A percentile compares a stretch with the other conserved stretches of the same genome.
Conservation (phyloP, 2,888 invertebrate genomes). For the Pseudococcus longispinus region DNA sequence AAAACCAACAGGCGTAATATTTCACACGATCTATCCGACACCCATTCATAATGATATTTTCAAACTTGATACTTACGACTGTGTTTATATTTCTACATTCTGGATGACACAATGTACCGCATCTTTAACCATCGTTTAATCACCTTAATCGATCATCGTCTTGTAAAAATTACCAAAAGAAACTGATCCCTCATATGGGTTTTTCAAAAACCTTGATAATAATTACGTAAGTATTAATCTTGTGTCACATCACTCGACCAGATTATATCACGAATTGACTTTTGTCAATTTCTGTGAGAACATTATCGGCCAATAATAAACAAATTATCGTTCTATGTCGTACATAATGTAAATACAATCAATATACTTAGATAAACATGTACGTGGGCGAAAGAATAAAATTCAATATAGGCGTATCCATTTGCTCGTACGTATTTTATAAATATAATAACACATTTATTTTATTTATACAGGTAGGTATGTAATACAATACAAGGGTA, state of each 20-base stretch:
- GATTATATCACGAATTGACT: slow-evolving; percentile 28
- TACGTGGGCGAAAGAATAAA: slow-evolving; percentile 45
- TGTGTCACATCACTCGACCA: slow-evolving; percentile 14
- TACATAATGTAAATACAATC: slow-evolving; percentile 13
- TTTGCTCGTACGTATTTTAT: slow-evolving; percentile 6
- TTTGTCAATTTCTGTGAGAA: slow-evolving; percentile 40
- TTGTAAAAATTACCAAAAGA: neutral
- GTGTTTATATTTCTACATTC: neutral
- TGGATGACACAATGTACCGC: neutral
- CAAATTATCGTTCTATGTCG: slow-evolving; percentile 22
- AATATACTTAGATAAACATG: neutral
- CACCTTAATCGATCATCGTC: neutral
- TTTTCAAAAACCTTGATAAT: slow-evolving; percentile 32
- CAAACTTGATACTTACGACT: too few relatives aligned
- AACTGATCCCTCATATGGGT: neutral
- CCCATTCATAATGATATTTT: neutral
- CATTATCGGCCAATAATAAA: slow-evolving; percentile 37
- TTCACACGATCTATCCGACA: neutral
- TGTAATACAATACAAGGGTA: slow-evolving; percentile 28
- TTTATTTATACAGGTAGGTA: neutral
- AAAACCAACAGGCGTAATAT: neutral
- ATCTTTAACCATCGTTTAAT: neutral
- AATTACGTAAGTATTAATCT: slow-evolving; percentile 6
- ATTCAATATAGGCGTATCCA: slow-evolving; percentile 36
- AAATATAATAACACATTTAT: slow-evolving; percentile 23